phyloP scores from a whole-genome alignment of 2,113 vertebrate genomes.

The Athene noctua region DNA sequence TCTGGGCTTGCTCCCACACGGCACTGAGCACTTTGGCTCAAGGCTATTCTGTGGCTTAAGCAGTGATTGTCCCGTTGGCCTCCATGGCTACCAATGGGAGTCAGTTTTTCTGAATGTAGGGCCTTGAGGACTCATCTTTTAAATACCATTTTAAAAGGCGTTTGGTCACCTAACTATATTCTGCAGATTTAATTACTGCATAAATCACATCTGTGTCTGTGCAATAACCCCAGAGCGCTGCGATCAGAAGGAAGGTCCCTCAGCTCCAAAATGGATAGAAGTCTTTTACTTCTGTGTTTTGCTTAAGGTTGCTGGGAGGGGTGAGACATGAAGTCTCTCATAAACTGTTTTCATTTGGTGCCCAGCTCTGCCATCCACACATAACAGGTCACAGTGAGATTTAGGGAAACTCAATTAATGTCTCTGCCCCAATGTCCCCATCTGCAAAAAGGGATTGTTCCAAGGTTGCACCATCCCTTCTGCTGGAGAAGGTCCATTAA shows the following conservation, averaged over 20 bases:
- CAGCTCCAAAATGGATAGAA: background rate
- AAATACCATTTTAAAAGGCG: background rate
- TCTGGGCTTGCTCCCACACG: background rate
- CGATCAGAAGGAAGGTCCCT: background rate
- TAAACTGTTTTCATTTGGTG: background rate
- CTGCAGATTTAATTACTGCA: conserved; percentile 18
- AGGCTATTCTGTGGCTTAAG: background rate
- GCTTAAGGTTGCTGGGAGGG: background rate
- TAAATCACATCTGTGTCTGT: background rate
- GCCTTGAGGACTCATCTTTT: background rate
- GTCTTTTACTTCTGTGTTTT: background rate
- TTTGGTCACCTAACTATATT: background rate
- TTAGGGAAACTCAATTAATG: background rate
- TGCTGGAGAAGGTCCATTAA: background rate
- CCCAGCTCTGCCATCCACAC: background rate
- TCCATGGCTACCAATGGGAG: background rate
- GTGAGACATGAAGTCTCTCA: background rate
- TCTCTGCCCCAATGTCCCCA: background rate
- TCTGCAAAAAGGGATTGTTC: background rate
- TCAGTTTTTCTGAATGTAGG: background rate
- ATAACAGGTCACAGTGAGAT: background rate
- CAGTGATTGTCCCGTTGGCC: background rate
- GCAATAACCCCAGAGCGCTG: background rate
- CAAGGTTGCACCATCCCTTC: background rate
- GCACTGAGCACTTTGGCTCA: background rate